Percentiles rank a stretch among this genome's conserved stretches.
Evolutionary conservation across 2,113 vertebrate species (phyloP).

Genomic region (Columbina picui): DNA sequence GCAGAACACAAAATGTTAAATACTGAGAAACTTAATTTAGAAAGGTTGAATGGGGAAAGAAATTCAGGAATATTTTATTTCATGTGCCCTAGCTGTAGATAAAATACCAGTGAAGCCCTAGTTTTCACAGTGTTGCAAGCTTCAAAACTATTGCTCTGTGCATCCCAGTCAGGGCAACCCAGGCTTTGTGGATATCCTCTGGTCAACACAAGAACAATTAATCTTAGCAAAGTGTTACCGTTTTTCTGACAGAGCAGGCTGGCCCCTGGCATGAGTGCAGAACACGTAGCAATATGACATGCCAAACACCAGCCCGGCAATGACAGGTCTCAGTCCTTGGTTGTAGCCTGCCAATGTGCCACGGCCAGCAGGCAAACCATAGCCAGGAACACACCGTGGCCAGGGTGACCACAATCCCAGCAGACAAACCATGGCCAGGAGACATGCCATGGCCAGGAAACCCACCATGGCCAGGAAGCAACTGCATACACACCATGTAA

Average conservation of each 20-base stretch:
- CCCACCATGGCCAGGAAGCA: neutral
- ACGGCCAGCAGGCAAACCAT: neutral
- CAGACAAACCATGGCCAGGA: neutral
- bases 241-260: neutral
- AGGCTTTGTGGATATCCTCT: neutral
- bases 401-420: neutral
- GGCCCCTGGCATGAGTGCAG: neutral
- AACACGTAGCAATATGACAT: neutral
- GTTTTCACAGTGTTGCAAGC: neutral
- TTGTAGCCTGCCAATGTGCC: neutral
- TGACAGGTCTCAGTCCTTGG: rapidly evolving
- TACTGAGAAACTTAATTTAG: neutral
- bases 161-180: neutral
- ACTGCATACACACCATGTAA: neutral
- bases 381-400: neutral
- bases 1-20: neutral
- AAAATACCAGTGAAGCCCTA: neutral
- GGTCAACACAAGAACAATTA: neutral
- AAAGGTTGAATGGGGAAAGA: neutral
- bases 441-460: neutral
- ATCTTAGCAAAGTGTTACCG: neutral
- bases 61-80: neutral
- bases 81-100: neutral
- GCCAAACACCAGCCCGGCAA: neutral
- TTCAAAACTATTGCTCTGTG: rapidly evolving